Conservation (phyloP, 2,888 invertebrate species). For the Caenorhabditis japonica region DNA sequence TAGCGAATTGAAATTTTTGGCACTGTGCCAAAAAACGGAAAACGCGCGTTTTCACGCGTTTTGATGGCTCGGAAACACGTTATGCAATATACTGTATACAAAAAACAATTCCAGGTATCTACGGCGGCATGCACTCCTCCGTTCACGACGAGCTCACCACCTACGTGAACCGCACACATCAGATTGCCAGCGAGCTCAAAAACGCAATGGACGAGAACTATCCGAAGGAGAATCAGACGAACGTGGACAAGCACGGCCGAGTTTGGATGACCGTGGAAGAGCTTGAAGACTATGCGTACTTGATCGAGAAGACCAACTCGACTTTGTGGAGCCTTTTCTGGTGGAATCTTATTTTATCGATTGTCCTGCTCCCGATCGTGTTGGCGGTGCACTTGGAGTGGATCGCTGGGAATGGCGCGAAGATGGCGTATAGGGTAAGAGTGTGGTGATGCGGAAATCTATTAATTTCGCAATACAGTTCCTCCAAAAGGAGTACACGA, state of each 20-base stretch:
- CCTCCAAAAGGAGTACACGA: too few relatives aligned
- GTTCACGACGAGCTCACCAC: conserved; percentile 65
- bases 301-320: conserved; percentile 61
- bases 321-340: conserved; percentile 66
- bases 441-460: neutral
- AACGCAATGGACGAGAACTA: conserved; percentile 64
- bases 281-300: conserved; percentile 59
- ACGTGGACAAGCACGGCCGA: conserved; percentile 51
- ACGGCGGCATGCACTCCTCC: conserved; percentile 67
- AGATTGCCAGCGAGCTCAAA: conserved; percentile 66
- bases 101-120: conserved; percentile 51
- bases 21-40: too few relatives aligned
- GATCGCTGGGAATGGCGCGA: conserved; percentile 65
- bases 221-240: conserved; percentile 58
- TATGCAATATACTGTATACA: too few relatives aligned
- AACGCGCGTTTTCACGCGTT: too few relatives aligned
- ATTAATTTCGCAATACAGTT: neutral
- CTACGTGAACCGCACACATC: conserved; percentile 69
- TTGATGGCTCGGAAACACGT: too few relatives aligned
- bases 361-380: conserved; percentile 59
- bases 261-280: conserved; percentile 66
- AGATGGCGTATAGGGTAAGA: conserved; percentile 63
- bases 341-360: conserved; percentile 62
- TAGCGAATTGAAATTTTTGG: too few relatives aligned
- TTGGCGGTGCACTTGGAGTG: conserved; percentile 57